A percentile compares a stretch with the other conserved stretches of the same genome.
These are phyloP conservation scores for Ptilodon capucinus DNA, from an alignment of 2,888 invertebrate genomes.

Conservation along the genomic window DNA sequence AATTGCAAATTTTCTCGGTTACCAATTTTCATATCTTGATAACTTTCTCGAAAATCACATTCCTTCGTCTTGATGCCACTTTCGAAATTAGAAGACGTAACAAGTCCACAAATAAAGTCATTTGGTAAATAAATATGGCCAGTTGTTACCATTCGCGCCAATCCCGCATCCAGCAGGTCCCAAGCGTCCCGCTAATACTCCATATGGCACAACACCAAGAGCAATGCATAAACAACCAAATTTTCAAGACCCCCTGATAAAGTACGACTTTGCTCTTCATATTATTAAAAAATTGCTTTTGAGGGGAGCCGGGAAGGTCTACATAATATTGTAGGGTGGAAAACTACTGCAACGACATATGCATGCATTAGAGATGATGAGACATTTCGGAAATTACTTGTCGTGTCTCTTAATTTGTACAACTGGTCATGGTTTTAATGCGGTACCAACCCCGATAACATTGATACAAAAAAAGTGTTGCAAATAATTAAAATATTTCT, in stretches of 20 bases:
- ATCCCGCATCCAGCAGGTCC: conserved; percentile 66
- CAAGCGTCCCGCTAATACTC: conserved; percentile 79
- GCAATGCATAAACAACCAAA: conserved; percentile 64
- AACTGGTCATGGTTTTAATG: conserved; percentile 51
- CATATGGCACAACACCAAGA: conserved; percentile 75
- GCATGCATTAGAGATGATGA: conserved; percentile 79
- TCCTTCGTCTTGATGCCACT: too few species aligned
- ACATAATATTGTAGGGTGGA: conserved; percentile 66
- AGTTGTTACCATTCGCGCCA: conserved; percentile 73
- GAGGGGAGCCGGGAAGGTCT: conserved; percentile 35
- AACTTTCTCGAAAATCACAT: too few species aligned
- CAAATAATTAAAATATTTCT: neutral
- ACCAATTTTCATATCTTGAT: too few species aligned
- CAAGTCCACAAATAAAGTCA: conserved; percentile 48
- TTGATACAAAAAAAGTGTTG: neutral
- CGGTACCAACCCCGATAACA: too few species aligned
- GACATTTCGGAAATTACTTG: conserved; percentile 67
- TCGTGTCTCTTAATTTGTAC: conserved; percentile 64
- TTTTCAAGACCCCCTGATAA: conserved; percentile 36
- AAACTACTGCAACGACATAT: conserved; percentile 77
- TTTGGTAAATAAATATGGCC: conserved; percentile 63
- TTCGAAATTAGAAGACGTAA: too few species aligned
- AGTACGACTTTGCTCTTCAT: conserved; percentile 4
- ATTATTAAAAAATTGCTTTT: neutral
- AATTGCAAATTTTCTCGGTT: too few species aligned